Base-by-base conservation (phyloP, 2,888 invertebrate genomes). In the Eumacrocentrus americanus region DNA sequence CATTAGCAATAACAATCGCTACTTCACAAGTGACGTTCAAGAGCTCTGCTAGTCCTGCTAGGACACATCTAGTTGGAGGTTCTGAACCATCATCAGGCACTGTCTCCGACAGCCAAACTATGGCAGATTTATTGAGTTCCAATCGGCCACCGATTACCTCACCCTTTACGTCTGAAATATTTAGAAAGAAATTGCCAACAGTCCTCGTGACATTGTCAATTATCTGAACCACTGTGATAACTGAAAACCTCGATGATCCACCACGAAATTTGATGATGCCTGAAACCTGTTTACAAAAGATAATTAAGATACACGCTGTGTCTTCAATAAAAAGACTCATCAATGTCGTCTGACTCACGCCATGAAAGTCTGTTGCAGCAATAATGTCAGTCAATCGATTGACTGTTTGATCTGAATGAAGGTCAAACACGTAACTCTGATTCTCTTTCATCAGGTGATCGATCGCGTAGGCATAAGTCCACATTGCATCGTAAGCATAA, bases 401-500 rank as follows among this genome's bases (percentile, higher is more conserved):
- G 72, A 55, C 84, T 1, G 85, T 85, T 5, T 82, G 81, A 40
- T 79, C 76, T 1, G 84, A 83, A 71, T 87, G 87, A 11, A 88
- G 75, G 65, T 84, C 81, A 3, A 83, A 82, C 1, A 85, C 76
- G 57, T 84, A 84, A 56, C 86, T 85, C 12, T 87, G 86, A 77
- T 89, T 85, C 52, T 85, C 85, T 51, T 81, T 83, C 0, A 89
- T 77, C 0, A 92, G 81, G 65, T 85, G 83, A 72, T 91, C 86
- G 23, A 91, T 81, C 0, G 90, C 91, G 35, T 86, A 80, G 2
- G 90, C 92, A 77, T 89, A 92, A 0, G 88, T 87, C 92, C 92
- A 92, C 52, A 92, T 89, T 0, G 91, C 91, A 79, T 92, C 92
- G 71, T 92, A 92, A 0, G 90, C 89, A 74, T 88, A 92, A 0